Conservation (phyloP, 2,797 vertebrate species). For the Macropus fuliginosus region DNA sequence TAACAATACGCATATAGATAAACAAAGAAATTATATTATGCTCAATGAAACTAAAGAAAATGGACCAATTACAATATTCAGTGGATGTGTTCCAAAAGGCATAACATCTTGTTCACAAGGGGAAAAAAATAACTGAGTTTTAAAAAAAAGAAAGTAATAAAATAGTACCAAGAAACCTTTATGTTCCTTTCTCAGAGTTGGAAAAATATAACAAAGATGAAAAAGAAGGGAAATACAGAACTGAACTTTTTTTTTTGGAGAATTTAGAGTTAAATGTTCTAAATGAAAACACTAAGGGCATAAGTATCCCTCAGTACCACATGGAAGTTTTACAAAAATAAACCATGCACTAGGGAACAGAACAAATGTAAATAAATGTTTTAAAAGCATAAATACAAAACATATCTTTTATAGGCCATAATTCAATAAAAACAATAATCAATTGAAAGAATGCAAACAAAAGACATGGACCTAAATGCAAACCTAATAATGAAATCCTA, state of each 20-base stretch:
- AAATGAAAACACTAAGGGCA: neutral
- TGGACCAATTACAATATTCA: neutral
- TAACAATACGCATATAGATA: neutral
- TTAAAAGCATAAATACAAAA: neutral
- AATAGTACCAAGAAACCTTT: neutral
- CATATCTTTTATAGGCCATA: neutral
- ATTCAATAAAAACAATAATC: neutral
- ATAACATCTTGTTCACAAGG: neutral
- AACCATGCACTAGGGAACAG: neutral
- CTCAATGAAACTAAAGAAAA: neutral
- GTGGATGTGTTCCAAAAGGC: neutral
- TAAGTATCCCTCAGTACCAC: neutral
- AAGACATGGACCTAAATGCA: neutral
- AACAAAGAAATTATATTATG: neutral
- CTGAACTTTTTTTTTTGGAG: neutral
- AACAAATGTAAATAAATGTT: neutral
- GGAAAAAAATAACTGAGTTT: neutral
- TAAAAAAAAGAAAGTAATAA: neutral
- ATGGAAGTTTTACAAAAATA: neutral
- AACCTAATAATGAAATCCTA: neutral
- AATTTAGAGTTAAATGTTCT: neutral
- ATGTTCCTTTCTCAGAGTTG: neutral
- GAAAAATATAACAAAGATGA: neutral
- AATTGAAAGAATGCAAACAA: neutral
- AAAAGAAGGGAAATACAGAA: neutral